Percentiles rank a stretch among this genome's conserved stretches.
Evolutionary conservation across 2,113 vertebrate species (phyloP).

Genomic region (Rostratula benghalensis): DNA sequence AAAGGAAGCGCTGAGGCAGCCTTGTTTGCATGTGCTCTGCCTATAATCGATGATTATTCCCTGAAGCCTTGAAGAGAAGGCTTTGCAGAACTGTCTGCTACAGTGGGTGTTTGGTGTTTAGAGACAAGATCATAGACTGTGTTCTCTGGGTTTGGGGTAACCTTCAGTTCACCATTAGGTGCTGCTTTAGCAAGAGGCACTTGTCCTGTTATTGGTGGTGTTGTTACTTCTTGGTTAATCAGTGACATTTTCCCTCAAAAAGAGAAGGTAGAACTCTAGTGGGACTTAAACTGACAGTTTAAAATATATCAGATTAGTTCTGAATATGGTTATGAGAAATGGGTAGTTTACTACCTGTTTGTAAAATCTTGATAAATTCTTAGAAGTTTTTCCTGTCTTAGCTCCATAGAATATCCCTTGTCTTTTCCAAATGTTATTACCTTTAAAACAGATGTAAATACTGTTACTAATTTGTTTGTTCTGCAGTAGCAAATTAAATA

Average conservation of each 20-base stretch:
- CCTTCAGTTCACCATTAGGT: not conserved
- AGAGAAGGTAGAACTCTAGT: not conserved
- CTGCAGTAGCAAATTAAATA: not conserved
- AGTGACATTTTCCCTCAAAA: not conserved
- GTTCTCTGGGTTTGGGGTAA: not conserved
- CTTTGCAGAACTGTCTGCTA: not conserved
- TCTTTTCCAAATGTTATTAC: not conserved
- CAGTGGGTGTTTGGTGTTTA: accelerated
- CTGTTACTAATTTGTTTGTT: not conserved
- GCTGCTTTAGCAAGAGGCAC: not conserved
- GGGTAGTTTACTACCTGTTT: not conserved
- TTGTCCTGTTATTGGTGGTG: not conserved
- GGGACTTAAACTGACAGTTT: not conserved
- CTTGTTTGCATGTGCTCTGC: not conserved
- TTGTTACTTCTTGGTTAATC: not conserved
- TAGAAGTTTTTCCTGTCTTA: not conserved
- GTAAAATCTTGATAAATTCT: not conserved
- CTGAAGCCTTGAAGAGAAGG: not conserved
- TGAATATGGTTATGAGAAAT: not conserved
- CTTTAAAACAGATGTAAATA: not conserved
- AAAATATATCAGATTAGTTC: not conserved
- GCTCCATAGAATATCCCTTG: accelerated
- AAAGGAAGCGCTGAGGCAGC: not conserved
- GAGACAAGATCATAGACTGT: not conserved
- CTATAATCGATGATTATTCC: not conserved